Evolutionary conservation across 2,113 vertebrate genomes (phyloP).

Genomic region (Mastomys coucha): DNA sequence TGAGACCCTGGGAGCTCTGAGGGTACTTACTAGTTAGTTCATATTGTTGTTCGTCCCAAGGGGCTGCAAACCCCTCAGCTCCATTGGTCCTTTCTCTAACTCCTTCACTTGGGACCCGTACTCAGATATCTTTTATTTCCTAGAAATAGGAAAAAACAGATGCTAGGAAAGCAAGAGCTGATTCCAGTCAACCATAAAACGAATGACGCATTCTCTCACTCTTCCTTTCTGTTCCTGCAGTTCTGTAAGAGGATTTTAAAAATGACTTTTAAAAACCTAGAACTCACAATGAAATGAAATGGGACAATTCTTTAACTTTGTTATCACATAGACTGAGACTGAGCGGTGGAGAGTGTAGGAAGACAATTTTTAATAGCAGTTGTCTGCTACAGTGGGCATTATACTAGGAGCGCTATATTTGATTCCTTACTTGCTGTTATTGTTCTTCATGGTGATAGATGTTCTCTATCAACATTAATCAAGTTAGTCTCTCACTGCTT

Average conservation of each 20-base stretch:
- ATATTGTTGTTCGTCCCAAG: too few species aligned
- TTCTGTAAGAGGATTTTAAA: conserved; percentile 27
- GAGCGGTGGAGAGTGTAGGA: not conserved
- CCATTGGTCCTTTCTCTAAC: too few species aligned
- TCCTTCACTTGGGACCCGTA: too few species aligned
- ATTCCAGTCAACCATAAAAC: not conserved
- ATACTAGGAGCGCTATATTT: not conserved
- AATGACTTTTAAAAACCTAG: conserved; percentile 39
- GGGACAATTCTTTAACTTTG: not conserved
- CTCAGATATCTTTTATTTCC: not conserved
- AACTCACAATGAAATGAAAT: not conserved
- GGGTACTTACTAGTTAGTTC: too few species aligned
- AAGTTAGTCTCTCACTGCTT: not conserved
- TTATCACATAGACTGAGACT: not conserved
- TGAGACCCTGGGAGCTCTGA: too few species aligned
- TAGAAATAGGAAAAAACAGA: not conserved
- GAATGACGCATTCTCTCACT: not conserved
- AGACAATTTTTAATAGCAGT: conserved; percentile 1
- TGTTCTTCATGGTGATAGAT: not conserved
- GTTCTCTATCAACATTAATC: not conserved
- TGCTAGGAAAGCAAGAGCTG: not conserved
- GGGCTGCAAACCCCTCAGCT: too few species aligned
- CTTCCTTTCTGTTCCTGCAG: not conserved
- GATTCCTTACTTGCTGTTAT: not conserved
- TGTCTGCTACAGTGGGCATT: not conserved